These are phyloP conservation scores for Habropoda laboriosa DNA, from an alignment of 1,140 invertebrate genomes.

Conservation along the genomic window DNA sequence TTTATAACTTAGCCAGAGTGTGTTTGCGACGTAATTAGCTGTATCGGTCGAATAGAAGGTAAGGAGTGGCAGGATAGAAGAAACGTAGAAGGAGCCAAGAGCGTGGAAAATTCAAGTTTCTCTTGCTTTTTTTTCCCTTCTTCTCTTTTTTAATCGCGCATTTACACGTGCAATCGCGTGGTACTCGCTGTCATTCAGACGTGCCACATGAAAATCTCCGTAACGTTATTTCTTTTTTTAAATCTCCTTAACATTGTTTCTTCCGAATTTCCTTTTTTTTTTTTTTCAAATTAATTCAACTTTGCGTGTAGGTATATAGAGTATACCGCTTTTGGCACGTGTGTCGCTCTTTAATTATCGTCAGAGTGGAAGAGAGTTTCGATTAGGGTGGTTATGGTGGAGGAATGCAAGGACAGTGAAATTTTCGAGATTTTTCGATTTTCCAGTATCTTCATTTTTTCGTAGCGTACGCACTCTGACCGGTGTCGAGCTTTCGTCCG, in stretches of 20 bases:
- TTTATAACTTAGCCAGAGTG: slow-evolving; percentile 25
- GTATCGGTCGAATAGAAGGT: background rate
- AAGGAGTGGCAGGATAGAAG: slow-evolving; percentile 20
- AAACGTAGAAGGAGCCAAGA: background rate
- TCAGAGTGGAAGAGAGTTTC: background rate
- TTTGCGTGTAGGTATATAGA: too few species aligned
- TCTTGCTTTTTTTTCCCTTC: background rate
- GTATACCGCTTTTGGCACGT: slow-evolving; percentile 5
- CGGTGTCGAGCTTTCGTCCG: background rate
- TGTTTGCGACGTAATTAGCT: background rate
- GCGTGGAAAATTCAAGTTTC: slow-evolving; percentile 2
- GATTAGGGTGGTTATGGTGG: background rate
- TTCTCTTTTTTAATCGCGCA: background rate
- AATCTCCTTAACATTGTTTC: too few species aligned
- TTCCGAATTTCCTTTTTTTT: too few species aligned
- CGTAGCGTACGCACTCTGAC: background rate
- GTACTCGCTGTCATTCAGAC: background rate
- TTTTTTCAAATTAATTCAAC: too few species aligned
- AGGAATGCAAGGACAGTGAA: background rate
- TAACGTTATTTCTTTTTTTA: too few species aligned
- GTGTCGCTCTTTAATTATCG: background rate
- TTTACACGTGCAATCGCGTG: slow-evolving; percentile 17
- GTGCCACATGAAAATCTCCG: too few species aligned
- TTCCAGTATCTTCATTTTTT: background rate
- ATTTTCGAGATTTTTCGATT: background rate